phyloP scores from a whole-genome alignment of 2,113 vertebrate species.

The Acrocephalus arundinaceus region DNA sequence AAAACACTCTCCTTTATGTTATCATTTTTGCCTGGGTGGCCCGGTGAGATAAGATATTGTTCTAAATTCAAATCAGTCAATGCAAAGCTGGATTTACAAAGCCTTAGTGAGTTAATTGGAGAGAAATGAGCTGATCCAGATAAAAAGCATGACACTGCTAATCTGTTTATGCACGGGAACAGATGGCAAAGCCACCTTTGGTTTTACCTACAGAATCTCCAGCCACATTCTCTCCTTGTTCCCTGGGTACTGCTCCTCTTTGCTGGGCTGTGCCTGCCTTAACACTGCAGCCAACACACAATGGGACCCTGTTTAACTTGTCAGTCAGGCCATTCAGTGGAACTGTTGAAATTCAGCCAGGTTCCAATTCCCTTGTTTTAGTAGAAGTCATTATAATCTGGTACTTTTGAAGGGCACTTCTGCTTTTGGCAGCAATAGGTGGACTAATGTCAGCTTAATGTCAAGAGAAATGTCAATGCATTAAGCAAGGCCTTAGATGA shows the following conservation, averaged over 20 bases:
- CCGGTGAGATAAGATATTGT: conserved; percentile 14
- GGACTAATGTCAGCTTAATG: not conserved
- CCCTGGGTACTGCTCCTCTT: not conserved
- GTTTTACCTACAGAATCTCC: not conserved
- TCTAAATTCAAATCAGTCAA: conserved; percentile 21
- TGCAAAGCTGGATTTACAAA: conserved; percentile 22
- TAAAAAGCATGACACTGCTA: conserved; percentile 6
- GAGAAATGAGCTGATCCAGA: conserved; percentile 37
- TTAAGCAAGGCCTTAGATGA: not conserved
- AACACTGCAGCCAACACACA: not conserved
- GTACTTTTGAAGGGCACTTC: conserved; percentile 3
- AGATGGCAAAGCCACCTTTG: not conserved
- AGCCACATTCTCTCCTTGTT: not conserved
- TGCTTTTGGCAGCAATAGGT: not conserved
- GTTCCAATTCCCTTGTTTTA: not conserved
- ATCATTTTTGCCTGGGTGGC: not conserved
- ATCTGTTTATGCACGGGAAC: conserved; percentile 30
- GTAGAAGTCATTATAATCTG: not conserved
- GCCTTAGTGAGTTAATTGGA: not conserved
- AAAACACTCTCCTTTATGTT: not conserved
- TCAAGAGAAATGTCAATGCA: not conserved
- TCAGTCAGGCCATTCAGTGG: not conserved
- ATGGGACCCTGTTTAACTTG: not conserved
- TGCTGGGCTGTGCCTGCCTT: not conserved
- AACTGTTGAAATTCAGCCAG: not conserved